Evolutionary conservation across 1,140 invertebrate species (phyloP), one percentile per base, ranked within the genome.

Genomic region (Danaus melanippus): DNA sequence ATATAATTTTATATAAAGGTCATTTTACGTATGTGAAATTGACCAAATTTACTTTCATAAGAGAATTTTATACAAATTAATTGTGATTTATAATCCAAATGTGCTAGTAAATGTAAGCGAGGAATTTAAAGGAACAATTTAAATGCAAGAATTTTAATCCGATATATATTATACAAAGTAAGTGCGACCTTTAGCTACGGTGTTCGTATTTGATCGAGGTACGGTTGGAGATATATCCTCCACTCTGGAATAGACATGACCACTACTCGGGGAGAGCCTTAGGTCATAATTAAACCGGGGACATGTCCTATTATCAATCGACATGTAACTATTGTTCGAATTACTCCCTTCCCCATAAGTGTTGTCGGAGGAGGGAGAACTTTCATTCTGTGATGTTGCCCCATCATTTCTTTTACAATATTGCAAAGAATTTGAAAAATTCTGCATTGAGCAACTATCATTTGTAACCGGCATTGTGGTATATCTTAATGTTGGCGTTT

Each of bases 311-410:
- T 86, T 86, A 66, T 86, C 84, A 64, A 86, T 86, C 60, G 84
- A 86, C 81, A 86, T 85, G 70, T 86, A 86, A 76, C 81, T 86
- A 82, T 86, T 86, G 79, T 86, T 86, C 60, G 84, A 86, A 74
- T 84, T 75, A 67, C 84, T 82, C 66, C 79, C 81, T 76, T 86
- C 84, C 51, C 81, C 81, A 67, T 82, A 86, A 67, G 79, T 81
- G 67, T 82, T 84, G 66, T 86, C 84, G 10, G 84, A 86, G 9
- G 84, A 86, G 55, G 81, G 81, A 54, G 84, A 86, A 63, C 75
- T 86, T 69, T 84, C 84, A 66, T 82, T 79, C 55, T 79, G 82
- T 46, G 84, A 86, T 39, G 72, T 76, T 62, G 83, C 82, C 32
- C 71, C 82, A 42, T 83, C 80, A 56, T 70, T 75, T 58, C 80